Conservation (phyloP, 1,140 invertebrate genomes). For the Bathynomus jamesi region DNA sequence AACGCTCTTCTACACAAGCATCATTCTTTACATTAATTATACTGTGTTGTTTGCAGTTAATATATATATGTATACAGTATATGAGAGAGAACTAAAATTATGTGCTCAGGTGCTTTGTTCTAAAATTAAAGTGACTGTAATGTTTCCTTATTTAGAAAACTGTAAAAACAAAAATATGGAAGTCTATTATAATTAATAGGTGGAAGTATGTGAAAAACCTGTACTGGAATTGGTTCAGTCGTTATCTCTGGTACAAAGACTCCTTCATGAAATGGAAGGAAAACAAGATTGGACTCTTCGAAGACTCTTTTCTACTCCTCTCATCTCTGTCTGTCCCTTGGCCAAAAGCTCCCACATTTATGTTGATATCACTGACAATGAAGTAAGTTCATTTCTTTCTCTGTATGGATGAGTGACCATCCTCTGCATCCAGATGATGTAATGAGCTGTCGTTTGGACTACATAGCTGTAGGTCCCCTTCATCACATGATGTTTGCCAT, state of each 20-base stretch:
- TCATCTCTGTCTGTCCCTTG: conserved; percentile 68
- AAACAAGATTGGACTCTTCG: conserved; percentile 72
- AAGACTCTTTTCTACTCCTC: conserved; percentile 73
- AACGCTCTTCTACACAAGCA: too few relatives aligned
- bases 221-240: conserved; percentile 72
- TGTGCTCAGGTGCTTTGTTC: background rate
- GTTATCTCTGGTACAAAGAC: conserved; percentile 78
- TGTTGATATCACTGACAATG: conserved; percentile 62
- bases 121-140: background rate
- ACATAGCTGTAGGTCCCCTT: too few relatives aligned
- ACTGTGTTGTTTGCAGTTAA: too few relatives aligned
- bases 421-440: too few relatives aligned
- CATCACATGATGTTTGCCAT: too few relatives aligned
- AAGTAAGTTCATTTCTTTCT: conserved; percentile 36
- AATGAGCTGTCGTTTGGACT: too few relatives aligned
- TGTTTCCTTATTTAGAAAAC: background rate
- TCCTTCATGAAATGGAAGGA: conserved; percentile 46
- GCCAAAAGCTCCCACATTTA: conserved; percentile 68
- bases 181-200: conserved; percentile 39
- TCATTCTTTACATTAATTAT: too few relatives aligned
- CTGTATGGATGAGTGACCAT: background rate
- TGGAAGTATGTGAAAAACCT: conserved; percentile 53
- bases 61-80: too few relatives aligned
- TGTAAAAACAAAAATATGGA: background rate
- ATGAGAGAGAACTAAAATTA: background rate